Conservation (phyloP, 2,113 vertebrate genomes). For the Engraulis encrasicolus region DNA sequence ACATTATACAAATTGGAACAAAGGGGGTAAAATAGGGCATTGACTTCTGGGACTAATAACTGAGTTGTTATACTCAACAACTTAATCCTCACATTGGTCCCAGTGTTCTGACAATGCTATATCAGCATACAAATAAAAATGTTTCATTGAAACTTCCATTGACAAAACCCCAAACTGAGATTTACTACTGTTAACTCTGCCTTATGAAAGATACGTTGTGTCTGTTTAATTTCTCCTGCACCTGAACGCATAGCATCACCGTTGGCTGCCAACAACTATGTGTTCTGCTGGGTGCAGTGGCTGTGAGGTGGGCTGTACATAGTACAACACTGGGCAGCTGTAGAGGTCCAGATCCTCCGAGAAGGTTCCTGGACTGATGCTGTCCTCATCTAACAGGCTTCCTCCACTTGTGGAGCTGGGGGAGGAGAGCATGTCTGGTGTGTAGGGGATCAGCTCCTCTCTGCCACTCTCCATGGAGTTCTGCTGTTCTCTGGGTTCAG, state of each 20-base stretch:
- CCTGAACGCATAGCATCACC: slow-evolving; percentile 70
- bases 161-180: slow-evolving; percentile 28
- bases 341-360: slow-evolving; percentile 79
- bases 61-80: no score
- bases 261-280: slow-evolving; percentile 74
- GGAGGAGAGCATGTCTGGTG: slow-evolving; percentile 85
- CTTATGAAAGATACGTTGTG: no score
- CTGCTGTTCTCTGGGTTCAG: slow-evolving; percentile 65
- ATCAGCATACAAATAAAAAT: no score
- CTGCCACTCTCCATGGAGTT: slow-evolving; percentile 68
- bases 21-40: no score
- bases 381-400: slow-evolving; percentile 83
- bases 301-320: slow-evolving; percentile 71
- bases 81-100: no score
- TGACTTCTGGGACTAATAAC: no score
- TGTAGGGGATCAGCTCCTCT: slow-evolving; percentile 83
- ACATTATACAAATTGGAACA: no score
- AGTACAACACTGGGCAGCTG: no score
- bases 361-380: slow-evolving; percentile 86
- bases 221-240: not conserved
- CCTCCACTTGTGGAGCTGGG: slow-evolving; percentile 88
- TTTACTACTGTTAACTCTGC: slow-evolving; percentile 32
- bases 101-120: no score
- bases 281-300: slow-evolving; percentile 76
- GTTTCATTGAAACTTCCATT: no score